phyloP scores from a whole-genome alignment of 2,797 vertebrate genomes.

The Momotus momota region DNA sequence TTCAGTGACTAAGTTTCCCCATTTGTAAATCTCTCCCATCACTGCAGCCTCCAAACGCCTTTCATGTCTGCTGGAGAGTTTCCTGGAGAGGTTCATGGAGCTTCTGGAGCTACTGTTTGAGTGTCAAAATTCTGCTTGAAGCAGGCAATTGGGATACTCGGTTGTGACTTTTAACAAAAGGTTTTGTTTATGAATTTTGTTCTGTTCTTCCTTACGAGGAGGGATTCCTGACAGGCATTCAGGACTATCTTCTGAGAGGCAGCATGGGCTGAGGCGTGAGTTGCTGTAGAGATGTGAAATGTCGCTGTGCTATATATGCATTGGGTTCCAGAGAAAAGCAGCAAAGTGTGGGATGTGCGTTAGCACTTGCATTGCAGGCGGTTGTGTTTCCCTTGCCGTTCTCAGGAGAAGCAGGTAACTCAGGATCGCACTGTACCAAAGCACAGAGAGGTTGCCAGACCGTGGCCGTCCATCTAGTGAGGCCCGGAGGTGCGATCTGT shows the following conservation, averaged over 20 bases:
- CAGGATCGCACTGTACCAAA: accelerated
- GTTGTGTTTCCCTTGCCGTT: background rate
- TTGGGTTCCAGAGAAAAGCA: slow-evolving; percentile 1
- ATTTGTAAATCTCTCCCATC: slow-evolving; percentile 29
- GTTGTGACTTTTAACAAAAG: slow-evolving; percentile 2
- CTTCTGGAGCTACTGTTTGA: background rate
- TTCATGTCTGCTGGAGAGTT: slow-evolving; percentile 15
- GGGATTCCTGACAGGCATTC: background rate
- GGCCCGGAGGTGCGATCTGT: background rate
- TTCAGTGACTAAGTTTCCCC: slow-evolving; percentile 21
- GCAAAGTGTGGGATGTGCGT: background rate
- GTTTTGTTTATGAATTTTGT: background rate
- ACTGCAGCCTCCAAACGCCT: background rate
- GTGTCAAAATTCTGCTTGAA: background rate
- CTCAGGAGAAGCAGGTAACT: background rate
- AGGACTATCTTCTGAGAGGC: background rate
- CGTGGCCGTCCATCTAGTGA: background rate
- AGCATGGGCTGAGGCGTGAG: background rate
- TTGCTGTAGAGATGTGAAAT: slow-evolving; percentile 23
- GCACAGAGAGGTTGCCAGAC: background rate
- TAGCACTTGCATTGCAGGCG: background rate
- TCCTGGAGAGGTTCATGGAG: slow-evolving; percentile 27
- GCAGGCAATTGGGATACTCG: background rate
- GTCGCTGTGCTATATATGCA: slow-evolving; percentile 12
- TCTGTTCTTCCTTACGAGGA: background rate